These are phyloP conservation scores for Acanthosepion lycidas DNA, from an alignment of 2,888 invertebrate species.

Conservation along the genomic window DNA sequence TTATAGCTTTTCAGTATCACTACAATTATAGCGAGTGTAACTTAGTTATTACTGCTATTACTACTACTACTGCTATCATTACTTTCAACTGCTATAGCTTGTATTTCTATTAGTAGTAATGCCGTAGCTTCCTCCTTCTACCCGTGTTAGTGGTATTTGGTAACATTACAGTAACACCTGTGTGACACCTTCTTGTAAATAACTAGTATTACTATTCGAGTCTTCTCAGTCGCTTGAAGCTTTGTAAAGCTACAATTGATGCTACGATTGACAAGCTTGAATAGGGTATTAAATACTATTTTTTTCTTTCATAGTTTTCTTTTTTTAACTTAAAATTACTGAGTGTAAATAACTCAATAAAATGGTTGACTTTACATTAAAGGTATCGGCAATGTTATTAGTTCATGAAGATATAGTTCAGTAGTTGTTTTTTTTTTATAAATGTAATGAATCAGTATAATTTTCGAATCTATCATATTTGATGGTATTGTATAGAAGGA, in stretches of 20 bases:
- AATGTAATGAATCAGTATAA: too few species aligned
- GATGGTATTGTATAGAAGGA: too few species aligned
- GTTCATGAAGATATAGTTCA: too few species aligned
- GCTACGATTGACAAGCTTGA: neutral
- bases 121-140: neutral
- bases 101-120: conserved; percentile 21
- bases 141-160: neutral
- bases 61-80: conserved; percentile 22
- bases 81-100: neutral
- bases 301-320: too few species aligned
- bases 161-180: conserved; percentile 8
- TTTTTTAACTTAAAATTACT: too few species aligned
- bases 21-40: conserved; percentile 20
- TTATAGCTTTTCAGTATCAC: neutral
- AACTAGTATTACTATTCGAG: conserved; percentile 22
- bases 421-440: too few species aligned
- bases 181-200: conserved; percentile 4
- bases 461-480: too few species aligned
- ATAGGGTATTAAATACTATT: too few species aligned
- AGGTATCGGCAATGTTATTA: too few species aligned
- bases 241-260: neutral
- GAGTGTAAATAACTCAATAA: too few species aligned
- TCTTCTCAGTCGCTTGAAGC: neutral
- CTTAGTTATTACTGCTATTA: conserved; percentile 33
- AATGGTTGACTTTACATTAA: too few species aligned